phyloP scores from a whole-genome alignment of 2,888 invertebrate genomes.

The Euphydryas editha region DNA sequence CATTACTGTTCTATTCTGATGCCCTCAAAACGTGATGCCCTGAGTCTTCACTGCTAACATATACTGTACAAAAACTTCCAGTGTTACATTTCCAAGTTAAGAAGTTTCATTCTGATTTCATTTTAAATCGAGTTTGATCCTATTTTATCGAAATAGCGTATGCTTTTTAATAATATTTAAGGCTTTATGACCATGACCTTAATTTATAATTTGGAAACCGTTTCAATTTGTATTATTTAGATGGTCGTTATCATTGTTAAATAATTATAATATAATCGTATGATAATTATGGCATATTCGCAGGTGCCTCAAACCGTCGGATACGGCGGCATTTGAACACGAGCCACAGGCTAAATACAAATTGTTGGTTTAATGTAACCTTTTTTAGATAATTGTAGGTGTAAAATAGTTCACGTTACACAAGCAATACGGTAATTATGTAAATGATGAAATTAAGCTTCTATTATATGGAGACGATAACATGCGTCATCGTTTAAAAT shows the following conservation, averaged over 20 bases:
- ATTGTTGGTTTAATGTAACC: constrained; percentile 58
- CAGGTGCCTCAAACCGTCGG: constrained; percentile 48
- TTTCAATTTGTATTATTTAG: constrained; percentile 1
- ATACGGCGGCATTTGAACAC: constrained; percentile 49
- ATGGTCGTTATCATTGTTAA: constrained; percentile 21
- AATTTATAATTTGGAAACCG: neutral
- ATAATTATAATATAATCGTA: constrained; percentile 34
- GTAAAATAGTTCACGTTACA: constrained; percentile 36
- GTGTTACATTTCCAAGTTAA: neutral
- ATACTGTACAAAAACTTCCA: neutral
- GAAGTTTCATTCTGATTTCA: neutral
- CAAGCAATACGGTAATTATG: constrained; percentile 28
- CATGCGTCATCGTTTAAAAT: constrained; percentile 18
- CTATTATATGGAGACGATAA: constrained; percentile 16
- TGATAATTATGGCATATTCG: constrained; percentile 29
- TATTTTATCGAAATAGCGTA: neutral
- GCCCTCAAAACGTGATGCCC: neutral
- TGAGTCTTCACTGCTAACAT: neutral
- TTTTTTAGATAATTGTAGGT: constrained; percentile 45
- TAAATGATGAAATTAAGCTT: constrained; percentile 32
- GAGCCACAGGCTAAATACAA: constrained; percentile 54
- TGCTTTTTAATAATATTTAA: neutral
- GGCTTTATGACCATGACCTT: neutral
- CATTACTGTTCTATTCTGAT: neutral
- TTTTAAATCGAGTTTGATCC: too few relatives aligned